A percentile compares a stretch with the other conserved stretches of the same genome.
phyloP scores from a whole-genome alignment of 2,888 invertebrate species.

The Escarpia spicata region DNA sequence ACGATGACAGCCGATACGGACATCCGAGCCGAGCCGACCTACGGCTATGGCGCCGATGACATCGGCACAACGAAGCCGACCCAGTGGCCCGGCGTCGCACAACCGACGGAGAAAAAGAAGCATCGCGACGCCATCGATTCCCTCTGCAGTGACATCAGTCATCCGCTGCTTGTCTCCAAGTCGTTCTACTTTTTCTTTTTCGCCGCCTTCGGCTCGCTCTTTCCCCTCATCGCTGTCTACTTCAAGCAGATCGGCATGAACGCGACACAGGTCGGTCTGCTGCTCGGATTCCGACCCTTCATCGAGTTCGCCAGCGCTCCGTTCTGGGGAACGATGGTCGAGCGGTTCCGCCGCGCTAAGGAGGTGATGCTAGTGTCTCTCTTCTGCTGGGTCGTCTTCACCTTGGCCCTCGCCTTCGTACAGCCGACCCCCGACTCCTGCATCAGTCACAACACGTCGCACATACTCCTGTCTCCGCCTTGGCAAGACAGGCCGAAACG shows the following conservation, averaged over 20 bases:
- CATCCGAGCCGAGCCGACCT: conserved; percentile 30
- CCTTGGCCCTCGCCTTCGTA: conserved; percentile 93
- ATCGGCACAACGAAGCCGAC: conserved; percentile 28
- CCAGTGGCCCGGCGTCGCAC: conserved; percentile 25
- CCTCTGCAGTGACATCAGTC: conserved; percentile 36
- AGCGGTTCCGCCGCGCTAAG: conserved; percentile 73
- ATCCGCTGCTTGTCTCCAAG: conserved; percentile 84
- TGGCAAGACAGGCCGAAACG: conserved; percentile 31
- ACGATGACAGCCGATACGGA: conserved; percentile 36
- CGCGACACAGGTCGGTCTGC: conserved; percentile 82
- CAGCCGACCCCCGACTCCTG: conserved; percentile 94
- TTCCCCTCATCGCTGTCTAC: conserved; percentile 98
- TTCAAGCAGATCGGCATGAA: conserved; percentile 99
- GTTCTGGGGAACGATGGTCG: conserved; percentile 89
- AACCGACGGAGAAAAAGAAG: neutral
- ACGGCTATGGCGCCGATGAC: conserved; percentile 38
- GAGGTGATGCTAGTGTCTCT: conserved; percentile 88
- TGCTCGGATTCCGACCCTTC: conserved; percentile 92
- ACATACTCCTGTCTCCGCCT: conserved; percentile 63
- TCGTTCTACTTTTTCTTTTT: conserved; percentile 99
- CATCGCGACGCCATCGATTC: conserved; percentile 30
- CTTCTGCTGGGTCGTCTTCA: conserved; percentile 96
- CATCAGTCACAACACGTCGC: conserved; percentile 74
- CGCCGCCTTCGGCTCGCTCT: conserved; percentile 97
- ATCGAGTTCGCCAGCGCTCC: conserved; percentile 97